These are phyloP conservation scores for Drosophila nr. perissopoda DNA, from an alignment of 2,888 invertebrate species.

Conservation along the genomic window DNA sequence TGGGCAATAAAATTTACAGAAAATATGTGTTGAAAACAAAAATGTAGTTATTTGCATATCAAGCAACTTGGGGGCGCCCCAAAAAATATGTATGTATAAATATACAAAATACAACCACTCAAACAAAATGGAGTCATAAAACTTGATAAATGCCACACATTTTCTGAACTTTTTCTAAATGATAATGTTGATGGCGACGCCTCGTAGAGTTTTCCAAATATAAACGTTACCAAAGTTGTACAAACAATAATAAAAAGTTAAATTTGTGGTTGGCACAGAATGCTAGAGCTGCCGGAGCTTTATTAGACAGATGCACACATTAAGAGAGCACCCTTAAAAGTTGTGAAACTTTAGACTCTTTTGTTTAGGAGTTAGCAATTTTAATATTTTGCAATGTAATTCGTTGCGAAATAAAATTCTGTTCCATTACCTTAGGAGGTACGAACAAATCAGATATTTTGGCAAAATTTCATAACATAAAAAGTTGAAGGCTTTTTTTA, in stretches of 20 bases:
- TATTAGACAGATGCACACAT: conserved; percentile 8
- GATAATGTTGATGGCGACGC: conserved; percentile 43
- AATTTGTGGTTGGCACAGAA: conserved; percentile 24
- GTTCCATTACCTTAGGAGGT: not conserved
- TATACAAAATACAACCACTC: conserved; percentile 23
- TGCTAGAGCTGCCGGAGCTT: not conserved
- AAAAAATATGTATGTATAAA: conserved; percentile 1
- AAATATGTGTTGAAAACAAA: conserved; percentile 78
- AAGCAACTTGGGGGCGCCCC: conserved; percentile 57
- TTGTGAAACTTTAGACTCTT: not conserved
- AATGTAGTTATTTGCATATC: conserved; percentile 71
- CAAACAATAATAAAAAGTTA: conserved; percentile 46
- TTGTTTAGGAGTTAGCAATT: not conserved
- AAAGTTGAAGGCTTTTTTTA: not conserved
- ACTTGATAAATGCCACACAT: conserved; percentile 71
- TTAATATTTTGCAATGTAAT: not conserved
- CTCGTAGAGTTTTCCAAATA: conserved; percentile 28
- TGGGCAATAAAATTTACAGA: conserved; percentile 62
- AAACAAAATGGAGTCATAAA: conserved; percentile 71
- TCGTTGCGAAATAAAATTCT: not conserved
- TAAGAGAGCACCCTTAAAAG: not conserved
- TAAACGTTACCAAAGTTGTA: conserved; percentile 42
- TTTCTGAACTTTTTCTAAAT: conserved; percentile 51
- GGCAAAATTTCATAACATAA: not conserved
- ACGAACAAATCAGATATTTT: not conserved